These are phyloP conservation scores for Dicrostonyx torquatus DNA, from an alignment of 2,797 vertebrate genomes.

Conservation along the genomic window DNA sequence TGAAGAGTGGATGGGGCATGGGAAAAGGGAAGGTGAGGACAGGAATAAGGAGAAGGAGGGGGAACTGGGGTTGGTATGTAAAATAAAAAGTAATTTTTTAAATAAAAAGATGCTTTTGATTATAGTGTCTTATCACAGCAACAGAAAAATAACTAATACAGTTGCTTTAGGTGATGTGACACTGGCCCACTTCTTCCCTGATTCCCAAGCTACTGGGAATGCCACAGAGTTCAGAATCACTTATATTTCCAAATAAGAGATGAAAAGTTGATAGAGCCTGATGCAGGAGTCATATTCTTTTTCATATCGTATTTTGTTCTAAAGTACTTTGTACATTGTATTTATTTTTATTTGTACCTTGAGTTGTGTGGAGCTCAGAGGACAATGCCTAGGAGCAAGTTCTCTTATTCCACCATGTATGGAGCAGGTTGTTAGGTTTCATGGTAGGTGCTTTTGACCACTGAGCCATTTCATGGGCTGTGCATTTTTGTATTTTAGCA, in stretches of 20 bases:
- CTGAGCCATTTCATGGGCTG: background rate
- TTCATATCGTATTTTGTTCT: background rate
- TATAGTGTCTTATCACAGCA: background rate
- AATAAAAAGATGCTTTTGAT: background rate
- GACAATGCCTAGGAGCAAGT: background rate
- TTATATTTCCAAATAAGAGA: background rate
- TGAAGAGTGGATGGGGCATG: too few relatives aligned
- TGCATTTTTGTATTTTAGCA: constrained; percentile 6
- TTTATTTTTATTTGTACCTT: background rate
- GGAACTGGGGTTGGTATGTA: too few relatives aligned
- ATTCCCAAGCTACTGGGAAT: background rate
- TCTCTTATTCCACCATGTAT: background rate
- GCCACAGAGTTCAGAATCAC: background rate
- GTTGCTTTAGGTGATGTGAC: background rate
- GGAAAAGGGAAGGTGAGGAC: too few relatives aligned
- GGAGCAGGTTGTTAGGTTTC: background rate
- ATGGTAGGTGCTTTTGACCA: background rate
- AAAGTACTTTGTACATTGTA: background rate
- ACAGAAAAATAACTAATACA: background rate
- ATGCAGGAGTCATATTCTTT: constrained; percentile 7
- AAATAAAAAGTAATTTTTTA: too few relatives aligned
- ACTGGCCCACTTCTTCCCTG: background rate
- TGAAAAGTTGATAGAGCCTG: background rate
- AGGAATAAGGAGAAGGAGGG: too few relatives aligned
- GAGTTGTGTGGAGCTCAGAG: background rate